Conservation (phyloP, 2,113 vertebrate species). For the Myxocyprinus asiaticus region DNA sequence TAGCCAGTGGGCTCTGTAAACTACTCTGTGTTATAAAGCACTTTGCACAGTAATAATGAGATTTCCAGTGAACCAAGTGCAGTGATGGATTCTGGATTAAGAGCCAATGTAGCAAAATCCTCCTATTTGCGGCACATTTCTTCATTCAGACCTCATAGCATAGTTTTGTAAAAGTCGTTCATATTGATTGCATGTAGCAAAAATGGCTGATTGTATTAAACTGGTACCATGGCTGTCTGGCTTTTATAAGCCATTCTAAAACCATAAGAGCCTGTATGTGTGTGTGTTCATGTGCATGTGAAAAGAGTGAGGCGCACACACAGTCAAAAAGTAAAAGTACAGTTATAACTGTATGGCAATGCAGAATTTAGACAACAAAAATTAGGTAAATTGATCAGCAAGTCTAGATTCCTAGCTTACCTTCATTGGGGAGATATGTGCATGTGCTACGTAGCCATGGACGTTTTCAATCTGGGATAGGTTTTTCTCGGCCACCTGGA, state of each 20-base stretch:
- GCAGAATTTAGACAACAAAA: slow-evolving; percentile 24
- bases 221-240: background rate
- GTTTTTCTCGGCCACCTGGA: slow-evolving; percentile 94
- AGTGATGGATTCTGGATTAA: background rate
- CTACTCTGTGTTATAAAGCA: background rate
- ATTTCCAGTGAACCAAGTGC: background rate
- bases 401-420: slow-evolving; percentile 68
- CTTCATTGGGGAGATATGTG: slow-evolving; percentile 98
- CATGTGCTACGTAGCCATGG: slow-evolving; percentile 92
- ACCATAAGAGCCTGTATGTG: slow-evolving; percentile 10
- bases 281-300: slow-evolving; percentile 3
- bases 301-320: background rate
- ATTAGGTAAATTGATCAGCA: background rate
- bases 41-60: slow-evolving; percentile 9
- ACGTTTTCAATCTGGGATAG: slow-evolving; percentile 93
- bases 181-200: too few species aligned
- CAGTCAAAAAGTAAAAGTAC: background rate
- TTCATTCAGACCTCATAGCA: background rate
- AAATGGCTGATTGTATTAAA: slow-evolving; percentile 1
- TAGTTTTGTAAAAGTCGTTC: too few species aligned
- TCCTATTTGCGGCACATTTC: background rate
- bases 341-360: background rate
- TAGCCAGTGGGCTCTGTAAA: background rate
- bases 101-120: background rate
- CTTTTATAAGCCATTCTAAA: background rate